Evolutionary conservation across 2,113 vertebrate genomes (phyloP).

Genomic region (Addax nasomaculatus): DNA sequence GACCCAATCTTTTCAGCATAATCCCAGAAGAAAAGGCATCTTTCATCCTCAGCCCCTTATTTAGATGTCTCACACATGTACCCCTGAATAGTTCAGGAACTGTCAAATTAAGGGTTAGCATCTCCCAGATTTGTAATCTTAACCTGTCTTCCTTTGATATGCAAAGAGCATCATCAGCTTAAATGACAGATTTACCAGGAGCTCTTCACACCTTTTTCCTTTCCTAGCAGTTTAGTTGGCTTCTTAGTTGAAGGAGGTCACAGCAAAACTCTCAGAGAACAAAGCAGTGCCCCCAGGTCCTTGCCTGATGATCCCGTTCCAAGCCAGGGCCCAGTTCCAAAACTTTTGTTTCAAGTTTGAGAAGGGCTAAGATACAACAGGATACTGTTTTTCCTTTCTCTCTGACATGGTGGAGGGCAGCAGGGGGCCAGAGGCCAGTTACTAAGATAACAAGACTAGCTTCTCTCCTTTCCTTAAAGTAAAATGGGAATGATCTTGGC

Average conservation of each 20-base stretch:
- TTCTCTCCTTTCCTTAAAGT: background rate
- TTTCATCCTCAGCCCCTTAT: background rate
- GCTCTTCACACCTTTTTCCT: background rate
- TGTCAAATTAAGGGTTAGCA: background rate
- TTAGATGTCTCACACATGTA: background rate
- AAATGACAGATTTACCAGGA: background rate
- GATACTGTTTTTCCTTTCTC: background rate
- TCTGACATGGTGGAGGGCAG: background rate
- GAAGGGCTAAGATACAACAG: no score
- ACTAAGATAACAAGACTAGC: background rate
- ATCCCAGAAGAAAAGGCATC: background rate
- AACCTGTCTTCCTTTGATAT: background rate
- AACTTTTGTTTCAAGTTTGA: background rate
- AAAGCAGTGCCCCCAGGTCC: background rate
- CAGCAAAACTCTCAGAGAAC: background rate
- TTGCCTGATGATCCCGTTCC: background rate
- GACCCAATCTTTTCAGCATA: background rate
- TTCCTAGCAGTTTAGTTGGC: background rate
- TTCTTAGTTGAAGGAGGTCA: background rate
- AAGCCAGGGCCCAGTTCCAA: background rate
- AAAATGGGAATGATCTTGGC: background rate
- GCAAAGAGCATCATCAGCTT: no score
- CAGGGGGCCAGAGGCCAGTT: background rate
- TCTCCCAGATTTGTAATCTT: background rate
- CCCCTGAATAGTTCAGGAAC: background rate